Evolutionary conservation across 2,888 invertebrate species (phyloP).

Genomic region (Myopa tessellatipennis): DNA sequence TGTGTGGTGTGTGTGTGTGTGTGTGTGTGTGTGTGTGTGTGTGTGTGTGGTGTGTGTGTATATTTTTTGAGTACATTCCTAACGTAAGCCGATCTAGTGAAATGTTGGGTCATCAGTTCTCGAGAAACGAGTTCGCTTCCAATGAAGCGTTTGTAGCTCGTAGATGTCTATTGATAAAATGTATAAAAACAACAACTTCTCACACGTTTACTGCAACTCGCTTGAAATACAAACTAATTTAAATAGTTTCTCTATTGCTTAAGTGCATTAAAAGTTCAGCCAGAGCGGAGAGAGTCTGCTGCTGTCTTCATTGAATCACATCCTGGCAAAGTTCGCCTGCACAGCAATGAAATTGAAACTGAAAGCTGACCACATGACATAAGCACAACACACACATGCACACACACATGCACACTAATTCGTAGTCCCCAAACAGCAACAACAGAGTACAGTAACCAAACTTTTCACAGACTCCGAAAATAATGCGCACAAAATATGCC

Average conservation of each 20-base stretch:
- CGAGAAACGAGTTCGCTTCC: too few relatives aligned
- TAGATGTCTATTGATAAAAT: too few relatives aligned
- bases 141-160: too few relatives aligned
- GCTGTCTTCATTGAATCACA: background rate
- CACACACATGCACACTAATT: too few relatives aligned
- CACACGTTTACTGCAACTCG: too few relatives aligned
- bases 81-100: too few relatives aligned
- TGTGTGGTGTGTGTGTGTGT: too few relatives aligned
- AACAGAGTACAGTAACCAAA: background rate
- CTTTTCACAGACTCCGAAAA: background rate
- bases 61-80: too few relatives aligned
- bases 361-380: background rate
- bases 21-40: too few relatives aligned
- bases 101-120: too few relatives aligned
- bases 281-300: background rate
- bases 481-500: conserved; percentile 4
- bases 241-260: background rate
- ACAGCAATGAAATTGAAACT: background rate
- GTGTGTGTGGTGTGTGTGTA: too few relatives aligned
- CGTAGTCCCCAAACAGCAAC: background rate
- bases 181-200: too few relatives aligned
- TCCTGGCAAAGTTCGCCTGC: background rate
- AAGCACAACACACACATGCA: background rate
- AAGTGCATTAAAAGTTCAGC: background rate
- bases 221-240: background rate